Base-by-base conservation (phyloP, 2,113 vertebrate genomes). In the Aspiorhynchus laticeps region DNA sequence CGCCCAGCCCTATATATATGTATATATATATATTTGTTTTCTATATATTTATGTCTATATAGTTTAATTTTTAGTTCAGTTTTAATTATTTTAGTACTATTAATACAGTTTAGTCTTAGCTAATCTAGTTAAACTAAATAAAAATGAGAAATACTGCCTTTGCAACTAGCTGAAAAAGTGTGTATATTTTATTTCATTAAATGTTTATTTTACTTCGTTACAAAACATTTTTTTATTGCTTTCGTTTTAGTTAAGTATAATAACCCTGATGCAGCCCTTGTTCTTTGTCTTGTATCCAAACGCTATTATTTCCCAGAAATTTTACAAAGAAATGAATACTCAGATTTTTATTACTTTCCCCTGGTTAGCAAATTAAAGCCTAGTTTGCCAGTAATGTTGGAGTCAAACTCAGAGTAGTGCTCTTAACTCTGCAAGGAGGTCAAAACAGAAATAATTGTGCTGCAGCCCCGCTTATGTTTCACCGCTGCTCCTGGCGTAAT, bases 271-370 rank as follows among this genome's bases (percentile, higher is more conserved):
- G 76, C 53, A 17, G n/a, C 36, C 33, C 71, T 51, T 80, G 46
- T 85, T 85, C 86, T 86, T 28, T 79, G 21, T 88, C 90, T 90
- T 84, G 90, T 88, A 87, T 88, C 71, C 24, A 79, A 53, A 83
- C 74, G 88, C 86, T 91, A 19, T 73, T 77, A 79, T 91, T 91
- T 90, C 89, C 89, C 84, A 88, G 38, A 91, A 91, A 93, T 91
- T 90, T 87, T 85, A 75, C 21, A 28, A 86, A 69, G 80, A 88
- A 89, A 90, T 88, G 88, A 92, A 91, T 71, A 74, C 90, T 89
- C 36, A 82, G 87, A 82, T 88, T 91, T 92, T 93, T 89, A 92
- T 90, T 88, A 90, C 89, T 90, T 93, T 93, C 84, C 82, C 91
- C 90, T 9, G 93, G 92, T 90, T 19, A 67, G 83, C 87, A 90